These are phyloP conservation scores for Drosophila pandora DNA, from an alignment of 1,140 invertebrate species.

Conservation along the genomic window DNA sequence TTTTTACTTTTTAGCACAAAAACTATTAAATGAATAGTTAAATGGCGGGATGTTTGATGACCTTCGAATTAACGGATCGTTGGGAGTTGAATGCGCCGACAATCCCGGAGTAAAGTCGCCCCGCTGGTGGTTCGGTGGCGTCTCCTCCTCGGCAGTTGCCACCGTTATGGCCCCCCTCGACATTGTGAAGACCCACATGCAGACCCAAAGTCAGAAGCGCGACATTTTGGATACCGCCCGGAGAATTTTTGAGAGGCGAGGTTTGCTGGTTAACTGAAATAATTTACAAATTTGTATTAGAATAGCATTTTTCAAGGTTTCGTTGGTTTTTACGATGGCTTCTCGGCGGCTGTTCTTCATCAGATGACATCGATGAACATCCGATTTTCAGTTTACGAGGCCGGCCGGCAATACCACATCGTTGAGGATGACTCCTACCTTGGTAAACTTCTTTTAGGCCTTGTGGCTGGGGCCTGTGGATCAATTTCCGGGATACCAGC, in stretches of 20 bases:
- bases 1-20: neutral
- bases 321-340: conserved; percentile 96
- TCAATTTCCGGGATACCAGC: conserved; percentile 89
- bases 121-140: conserved; percentile 59
- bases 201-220: conserved; percentile 21
- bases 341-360: conserved; percentile 95
- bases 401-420: conserved; percentile 86
- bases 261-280: neutral
- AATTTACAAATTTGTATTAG: neutral
- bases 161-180: conserved; percentile 46
- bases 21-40: neutral
- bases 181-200: conserved; percentile 53
- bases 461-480: conserved; percentile 91
- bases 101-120: neutral
- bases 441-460: conserved; percentile 91
- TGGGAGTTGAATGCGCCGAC: neutral
- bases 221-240: conserved; percentile 9
- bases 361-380: conserved; percentile 99
- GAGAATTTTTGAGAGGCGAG: conserved; percentile 23
- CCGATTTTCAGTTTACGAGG: conserved; percentile 98
- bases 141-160: conserved; percentile 32
- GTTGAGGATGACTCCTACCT: conserved; percentile 84
- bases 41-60: neutral
- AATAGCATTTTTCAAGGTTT: conserved; percentile 86
- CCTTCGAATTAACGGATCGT: neutral